phyloP scores from a whole-genome alignment of 2,888 invertebrate species.

The Ormyrus pomaceus region DNA sequence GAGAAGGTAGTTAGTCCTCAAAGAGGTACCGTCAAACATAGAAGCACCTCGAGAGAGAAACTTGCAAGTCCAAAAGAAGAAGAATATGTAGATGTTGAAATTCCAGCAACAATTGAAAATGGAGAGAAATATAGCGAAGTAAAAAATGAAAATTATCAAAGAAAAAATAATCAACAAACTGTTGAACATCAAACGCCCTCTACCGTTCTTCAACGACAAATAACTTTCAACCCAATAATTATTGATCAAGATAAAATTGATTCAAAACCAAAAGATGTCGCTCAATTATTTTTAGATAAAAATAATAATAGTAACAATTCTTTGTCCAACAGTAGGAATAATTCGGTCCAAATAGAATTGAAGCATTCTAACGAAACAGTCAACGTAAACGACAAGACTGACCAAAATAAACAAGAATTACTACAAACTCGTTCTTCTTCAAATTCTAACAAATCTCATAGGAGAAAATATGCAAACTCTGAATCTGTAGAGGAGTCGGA shows the following conservation, averaged over 20 bases:
- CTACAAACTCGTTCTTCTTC: conserved; percentile 51
- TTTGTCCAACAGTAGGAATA: conserved; percentile 4
- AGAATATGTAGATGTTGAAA: neutral
- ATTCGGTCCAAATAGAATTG: neutral
- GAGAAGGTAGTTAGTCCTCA: neutral
- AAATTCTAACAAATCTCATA: conserved; percentile 47
- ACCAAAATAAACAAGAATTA: conserved; percentile 42
- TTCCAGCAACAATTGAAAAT: neutral
- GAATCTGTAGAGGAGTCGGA: conserved; percentile 44
- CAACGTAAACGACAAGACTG: conserved; percentile 13
- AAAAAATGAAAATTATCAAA: neutral
- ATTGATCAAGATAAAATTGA: neutral
- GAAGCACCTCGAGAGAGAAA: conserved; percentile 1
- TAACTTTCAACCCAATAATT: neutral
- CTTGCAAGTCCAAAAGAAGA: conserved; percentile 2
- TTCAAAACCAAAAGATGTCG: conserved; percentile 24
- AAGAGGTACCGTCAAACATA: neutral
- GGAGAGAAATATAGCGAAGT: conserved; percentile 2
- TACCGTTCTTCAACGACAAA: neutral
- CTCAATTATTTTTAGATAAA: conserved; percentile 32
- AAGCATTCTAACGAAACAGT: conserved; percentile 17
- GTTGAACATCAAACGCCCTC: neutral
- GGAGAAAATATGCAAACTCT: conserved; percentile 26
- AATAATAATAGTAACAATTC: conserved; percentile 24
- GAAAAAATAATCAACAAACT: conserved; percentile 1